Percentiles rank a stretch among this genome's conserved stretches.
Evolutionary conservation across 2,797 vertebrate species (phyloP).

Genomic region (Danio choprae): DNA sequence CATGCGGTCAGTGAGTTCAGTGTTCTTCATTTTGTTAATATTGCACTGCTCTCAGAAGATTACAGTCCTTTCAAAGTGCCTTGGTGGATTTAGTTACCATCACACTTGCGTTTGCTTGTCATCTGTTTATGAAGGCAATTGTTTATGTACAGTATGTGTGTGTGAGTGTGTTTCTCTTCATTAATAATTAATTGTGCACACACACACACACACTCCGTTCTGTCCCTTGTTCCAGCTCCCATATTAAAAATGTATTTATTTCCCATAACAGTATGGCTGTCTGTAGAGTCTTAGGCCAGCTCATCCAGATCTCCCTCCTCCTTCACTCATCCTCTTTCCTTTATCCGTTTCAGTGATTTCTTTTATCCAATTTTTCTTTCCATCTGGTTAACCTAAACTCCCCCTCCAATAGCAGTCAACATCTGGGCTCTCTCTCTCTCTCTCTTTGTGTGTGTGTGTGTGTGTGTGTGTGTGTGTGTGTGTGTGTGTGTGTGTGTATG

Average conservation of each 20-base stretch:
- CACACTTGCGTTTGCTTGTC: conserved; percentile 10
- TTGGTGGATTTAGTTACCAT: neutral
- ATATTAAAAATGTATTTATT: conserved; percentile 77
- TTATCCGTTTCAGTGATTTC: neutral
- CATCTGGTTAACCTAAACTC: conserved; percentile 11
- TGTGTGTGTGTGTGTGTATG: too few species aligned
- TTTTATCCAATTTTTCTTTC: neutral
- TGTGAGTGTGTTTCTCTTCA: conserved; percentile 66
- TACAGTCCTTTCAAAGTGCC: neutral
- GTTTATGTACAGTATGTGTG: conserved; percentile 56
- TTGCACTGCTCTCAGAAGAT: neutral
- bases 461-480: too few species aligned
- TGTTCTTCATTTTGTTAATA: neutral
- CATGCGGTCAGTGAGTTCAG: neutral
- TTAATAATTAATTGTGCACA: conserved; percentile 74
- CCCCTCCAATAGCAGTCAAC: conserved; percentile 35
- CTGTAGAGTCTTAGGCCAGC: neutral
- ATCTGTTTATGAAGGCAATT: conserved; percentile 33
- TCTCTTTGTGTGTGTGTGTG: conserved; percentile 45
- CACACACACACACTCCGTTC: conserved; percentile 64
- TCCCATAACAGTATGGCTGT: conserved; percentile 59
- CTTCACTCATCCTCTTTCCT: conserved; percentile 13
- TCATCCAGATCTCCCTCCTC: conserved; percentile 13
- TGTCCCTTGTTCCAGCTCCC: conserved; percentile 59
- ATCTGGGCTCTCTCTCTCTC: conserved; percentile 27